These are phyloP conservation scores for Saccostrea echinata DNA, from an alignment of 1,140 invertebrate genomes.

Conservation along the genomic window DNA sequence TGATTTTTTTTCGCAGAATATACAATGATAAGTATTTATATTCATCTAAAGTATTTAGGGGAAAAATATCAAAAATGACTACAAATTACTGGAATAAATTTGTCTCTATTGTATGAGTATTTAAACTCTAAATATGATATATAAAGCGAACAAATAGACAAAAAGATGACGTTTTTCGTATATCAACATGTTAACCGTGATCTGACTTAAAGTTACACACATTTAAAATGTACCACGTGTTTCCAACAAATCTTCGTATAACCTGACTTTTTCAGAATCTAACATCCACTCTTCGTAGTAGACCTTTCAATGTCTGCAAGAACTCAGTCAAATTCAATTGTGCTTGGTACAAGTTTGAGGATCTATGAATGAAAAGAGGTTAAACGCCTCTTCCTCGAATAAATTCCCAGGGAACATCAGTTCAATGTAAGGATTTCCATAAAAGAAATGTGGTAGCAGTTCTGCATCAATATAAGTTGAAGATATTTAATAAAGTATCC, in stretches of 20 bases:
- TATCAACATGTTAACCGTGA: too few relatives aligned
- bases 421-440: not conserved
- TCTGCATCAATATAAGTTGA: not conserved
- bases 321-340: not conserved
- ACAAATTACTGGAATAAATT: too few relatives aligned
- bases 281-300: not conserved
- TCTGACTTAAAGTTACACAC: too few relatives aligned
- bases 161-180: too few relatives aligned
- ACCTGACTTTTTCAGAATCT: not conserved
- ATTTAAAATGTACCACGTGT: too few relatives aligned
- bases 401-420: not conserved
- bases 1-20: too few relatives aligned
- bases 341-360: conserved; percentile 2
- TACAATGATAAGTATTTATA: too few relatives aligned
- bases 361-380: conserved; percentile 9
- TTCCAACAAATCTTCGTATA: not conserved
- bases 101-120: too few relatives aligned
- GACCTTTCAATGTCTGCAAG: not conserved
- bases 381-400: not conserved
- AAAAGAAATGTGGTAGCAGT: not conserved
- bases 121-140: too few relatives aligned
- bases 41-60: too few relatives aligned
- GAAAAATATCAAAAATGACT: too few relatives aligned
- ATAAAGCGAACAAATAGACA: too few relatives aligned
- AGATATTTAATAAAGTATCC: conserved; percentile 28